Conservation (phyloP, 2,888 invertebrate species). For the Abrostola triplasia region DNA sequence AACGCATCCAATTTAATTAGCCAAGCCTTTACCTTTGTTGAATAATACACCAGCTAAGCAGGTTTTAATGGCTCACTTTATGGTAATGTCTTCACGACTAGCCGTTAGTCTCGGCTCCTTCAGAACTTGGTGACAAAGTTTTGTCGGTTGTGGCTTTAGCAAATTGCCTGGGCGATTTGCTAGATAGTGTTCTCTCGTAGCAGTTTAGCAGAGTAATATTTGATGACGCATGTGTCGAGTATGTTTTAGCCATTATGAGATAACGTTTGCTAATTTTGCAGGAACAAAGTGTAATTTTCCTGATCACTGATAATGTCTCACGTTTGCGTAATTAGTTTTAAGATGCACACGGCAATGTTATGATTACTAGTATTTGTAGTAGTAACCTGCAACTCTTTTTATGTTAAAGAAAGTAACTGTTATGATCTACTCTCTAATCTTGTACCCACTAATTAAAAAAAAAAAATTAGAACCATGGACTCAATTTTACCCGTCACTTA, state of each 20-base stretch:
- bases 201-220: slow-evolving; percentile 29
- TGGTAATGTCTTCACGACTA: slow-evolving; percentile 16
- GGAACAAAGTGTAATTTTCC: not conserved
- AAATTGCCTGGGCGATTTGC: slow-evolving; percentile 60
- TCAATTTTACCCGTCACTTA: no score
- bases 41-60: slow-evolving; percentile 37
- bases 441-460: no score
- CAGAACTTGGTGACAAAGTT: slow-evolving; percentile 43
- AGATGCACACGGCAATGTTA: no score
- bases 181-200: slow-evolving; percentile 37
- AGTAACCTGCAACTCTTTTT: no score
- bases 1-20: slow-evolving; percentile 43
- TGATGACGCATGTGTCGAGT: slow-evolving; percentile 29
- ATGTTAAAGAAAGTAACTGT: no score
- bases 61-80: slow-evolving; percentile 34
- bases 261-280: slow-evolving; percentile 15
- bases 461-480: no score
- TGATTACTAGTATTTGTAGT: no score
- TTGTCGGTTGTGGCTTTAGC: slow-evolving; percentile 55
- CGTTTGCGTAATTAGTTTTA: no score
- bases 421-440: no score
- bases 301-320: no score
- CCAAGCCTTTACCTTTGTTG: slow-evolving; percentile 26
- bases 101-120: slow-evolving; percentile 17
- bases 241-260: slow-evolving; percentile 24